phyloP scores from a whole-genome alignment of 2,797 vertebrate genomes.

The Paguma larvata region DNA sequence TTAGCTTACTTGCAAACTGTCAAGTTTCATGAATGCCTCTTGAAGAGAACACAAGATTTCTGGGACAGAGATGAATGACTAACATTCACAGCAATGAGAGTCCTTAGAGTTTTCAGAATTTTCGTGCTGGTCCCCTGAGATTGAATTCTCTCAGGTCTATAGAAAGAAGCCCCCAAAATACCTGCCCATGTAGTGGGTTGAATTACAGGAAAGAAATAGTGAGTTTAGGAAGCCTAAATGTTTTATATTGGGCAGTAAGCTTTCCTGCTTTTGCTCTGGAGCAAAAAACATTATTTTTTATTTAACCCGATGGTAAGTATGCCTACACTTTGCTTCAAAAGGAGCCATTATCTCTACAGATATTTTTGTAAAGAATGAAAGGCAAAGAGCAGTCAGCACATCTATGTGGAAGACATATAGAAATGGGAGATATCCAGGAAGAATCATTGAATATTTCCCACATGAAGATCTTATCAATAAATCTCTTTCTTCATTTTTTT shows the following conservation, averaged over 20 bases:
- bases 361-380: background rate
- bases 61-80: background rate
- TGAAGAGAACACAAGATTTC: background rate
- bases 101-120: background rate
- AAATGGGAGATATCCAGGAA: background rate
- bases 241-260: background rate
- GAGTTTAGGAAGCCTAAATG: background rate
- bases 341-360: background rate
- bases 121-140: background rate
- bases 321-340: background rate
- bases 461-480: background rate
- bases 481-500: background rate
- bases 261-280: background rate
- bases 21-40: background rate
- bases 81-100: background rate
- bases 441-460: background rate
- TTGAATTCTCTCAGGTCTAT: background rate
- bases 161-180: background rate
- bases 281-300: background rate
- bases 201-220: background rate
- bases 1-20: background rate
- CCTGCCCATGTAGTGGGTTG: fast-evolving
- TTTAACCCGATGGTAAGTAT: background rate
- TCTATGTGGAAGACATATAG: background rate
- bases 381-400: background rate